Conservation (phyloP, 2,113 vertebrate genomes). For the Cryptomyrus ogoouensis region DNA sequence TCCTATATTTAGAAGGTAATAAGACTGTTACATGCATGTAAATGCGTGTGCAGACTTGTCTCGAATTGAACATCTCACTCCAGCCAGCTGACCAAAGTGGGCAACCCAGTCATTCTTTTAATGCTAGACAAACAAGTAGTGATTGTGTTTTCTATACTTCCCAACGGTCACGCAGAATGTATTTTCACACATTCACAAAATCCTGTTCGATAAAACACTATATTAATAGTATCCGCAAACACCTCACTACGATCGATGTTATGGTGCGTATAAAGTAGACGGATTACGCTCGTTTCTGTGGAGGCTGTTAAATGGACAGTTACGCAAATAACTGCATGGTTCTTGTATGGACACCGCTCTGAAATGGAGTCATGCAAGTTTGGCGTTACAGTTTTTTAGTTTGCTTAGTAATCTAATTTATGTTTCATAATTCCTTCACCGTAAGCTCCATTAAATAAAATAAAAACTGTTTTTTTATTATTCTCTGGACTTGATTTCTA, state of each 20-base stretch:
- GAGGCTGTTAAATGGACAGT: too few species aligned
- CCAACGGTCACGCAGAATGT: neutral
- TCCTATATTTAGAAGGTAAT: neutral
- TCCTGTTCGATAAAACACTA: neutral
- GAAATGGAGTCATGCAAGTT: neutral
- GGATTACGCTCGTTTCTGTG: neutral
- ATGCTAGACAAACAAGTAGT: neutral
- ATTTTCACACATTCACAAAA: neutral
- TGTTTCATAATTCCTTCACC: too few species aligned
- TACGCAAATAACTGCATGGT: neutral
- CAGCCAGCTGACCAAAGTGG: neutral
- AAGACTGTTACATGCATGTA: neutral
- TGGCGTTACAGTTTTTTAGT: neutral
- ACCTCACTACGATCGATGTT: neutral
- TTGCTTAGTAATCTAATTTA: neutral
- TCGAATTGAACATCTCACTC: neutral
- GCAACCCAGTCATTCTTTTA: neutral
- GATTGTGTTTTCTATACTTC: neutral
- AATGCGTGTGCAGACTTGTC: neutral
- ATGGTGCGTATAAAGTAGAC: neutral
- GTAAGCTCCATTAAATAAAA: neutral
- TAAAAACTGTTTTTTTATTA: neutral
- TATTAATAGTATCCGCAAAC: neutral
- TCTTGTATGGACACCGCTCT: too few species aligned
- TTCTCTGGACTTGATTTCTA: too few species aligned